Evolutionary conservation across 2,888 invertebrate species (phyloP).

Genomic region (Rhagium mordax): DNA sequence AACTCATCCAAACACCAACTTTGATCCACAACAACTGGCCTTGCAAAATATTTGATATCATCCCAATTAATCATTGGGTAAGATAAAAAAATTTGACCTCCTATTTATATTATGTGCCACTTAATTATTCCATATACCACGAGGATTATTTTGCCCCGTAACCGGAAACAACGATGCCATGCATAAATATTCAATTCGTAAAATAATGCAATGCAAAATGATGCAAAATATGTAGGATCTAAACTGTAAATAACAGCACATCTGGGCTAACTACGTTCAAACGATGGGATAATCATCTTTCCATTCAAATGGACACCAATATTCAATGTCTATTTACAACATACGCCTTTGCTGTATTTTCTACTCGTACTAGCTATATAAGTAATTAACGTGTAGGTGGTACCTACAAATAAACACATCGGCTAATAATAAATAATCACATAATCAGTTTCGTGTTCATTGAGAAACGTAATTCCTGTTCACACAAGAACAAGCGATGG

Average conservation of each 20-base stretch:
- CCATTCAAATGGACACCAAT: not conserved
- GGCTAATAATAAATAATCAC: not conserved
- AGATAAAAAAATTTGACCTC: too few relatives aligned
- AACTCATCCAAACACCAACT: too few relatives aligned
- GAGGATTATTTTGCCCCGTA: too few relatives aligned
- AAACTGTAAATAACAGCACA: slow-evolving; percentile 25
- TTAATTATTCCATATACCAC: too few relatives aligned
- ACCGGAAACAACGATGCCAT: too few relatives aligned
- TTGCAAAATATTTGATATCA: too few relatives aligned
- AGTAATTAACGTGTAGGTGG: slow-evolving; percentile 9
- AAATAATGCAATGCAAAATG: too few relatives aligned
- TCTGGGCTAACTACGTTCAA: not conserved
- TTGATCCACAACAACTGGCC: too few relatives aligned
- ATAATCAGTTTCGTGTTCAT: not conserved
- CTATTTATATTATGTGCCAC: too few relatives aligned
- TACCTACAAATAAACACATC: slow-evolving; percentile 17
- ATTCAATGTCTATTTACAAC: not conserved
- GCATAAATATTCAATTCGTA: too few relatives aligned
- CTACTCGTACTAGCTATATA: slow-evolving; percentile 11
- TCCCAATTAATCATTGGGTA: too few relatives aligned
- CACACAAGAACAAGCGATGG: not conserved
- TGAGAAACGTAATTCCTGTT: not conserved
- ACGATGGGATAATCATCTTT: slow-evolving; percentile 14
- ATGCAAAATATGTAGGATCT: slow-evolving; percentile 11
- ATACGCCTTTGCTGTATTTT: slow-evolving; percentile 4